phyloP scores from a whole-genome alignment of 1,140 invertebrate genomes.

The Alviniconcha marisindica region DNA sequence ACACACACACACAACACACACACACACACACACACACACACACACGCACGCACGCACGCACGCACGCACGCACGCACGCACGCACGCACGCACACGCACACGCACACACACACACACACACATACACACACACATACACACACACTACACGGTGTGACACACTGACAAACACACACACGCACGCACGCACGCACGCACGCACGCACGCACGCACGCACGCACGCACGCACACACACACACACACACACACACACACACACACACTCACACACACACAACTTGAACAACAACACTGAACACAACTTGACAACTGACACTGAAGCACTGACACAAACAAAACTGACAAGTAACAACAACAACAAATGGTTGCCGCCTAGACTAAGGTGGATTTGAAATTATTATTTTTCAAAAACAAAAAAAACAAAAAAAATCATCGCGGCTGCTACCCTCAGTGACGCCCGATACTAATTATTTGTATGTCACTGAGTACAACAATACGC shows the following conservation, averaged over 20 bases:
- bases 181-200: background rate
- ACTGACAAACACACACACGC: background rate
- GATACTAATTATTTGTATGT: too few species aligned
- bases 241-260: constrained; percentile 15
- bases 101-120: constrained; percentile 15
- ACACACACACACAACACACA: background rate
- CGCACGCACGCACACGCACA: background rate
- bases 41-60: background rate
- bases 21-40: background rate
- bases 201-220: constrained; percentile 15
- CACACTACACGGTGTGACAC: background rate
- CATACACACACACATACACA: constrained; percentile 21
- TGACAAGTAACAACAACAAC: too few species aligned
- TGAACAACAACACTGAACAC: too few species aligned
- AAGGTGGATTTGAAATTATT: too few species aligned
- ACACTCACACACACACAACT: constrained; percentile 9
- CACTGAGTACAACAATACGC: too few species aligned
- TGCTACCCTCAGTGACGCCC: too few species aligned
- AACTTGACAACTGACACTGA: too few species aligned
- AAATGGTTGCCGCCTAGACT: too few species aligned
- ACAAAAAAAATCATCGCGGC: too few species aligned
- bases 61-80: background rate
- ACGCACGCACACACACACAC: constrained; percentile 9
- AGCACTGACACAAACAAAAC: too few species aligned
- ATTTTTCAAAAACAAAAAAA: too few species aligned